A percentile compares a stretch with the other conserved stretches of the same genome.
phyloP scores from a whole-genome alignment of 2,797 vertebrate genomes.

The Myripristis jacobus region DNA sequence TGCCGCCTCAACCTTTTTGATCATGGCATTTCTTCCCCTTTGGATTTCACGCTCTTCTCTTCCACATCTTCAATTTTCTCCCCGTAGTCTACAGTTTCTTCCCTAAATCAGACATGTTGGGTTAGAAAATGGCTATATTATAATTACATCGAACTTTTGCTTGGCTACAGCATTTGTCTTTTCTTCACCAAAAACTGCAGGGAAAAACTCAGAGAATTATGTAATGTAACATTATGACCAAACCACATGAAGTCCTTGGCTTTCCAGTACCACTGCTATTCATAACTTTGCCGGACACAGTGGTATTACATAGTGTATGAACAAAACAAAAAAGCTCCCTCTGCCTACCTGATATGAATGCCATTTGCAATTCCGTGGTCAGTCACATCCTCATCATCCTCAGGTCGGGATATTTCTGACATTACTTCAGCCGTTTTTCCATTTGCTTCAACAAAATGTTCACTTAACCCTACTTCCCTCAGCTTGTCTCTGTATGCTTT shows the following conservation, averaged over 20 bases:
- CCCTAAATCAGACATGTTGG: constrained; percentile 81
- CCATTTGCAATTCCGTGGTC: constrained; percentile 56
- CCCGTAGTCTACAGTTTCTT: constrained; percentile 77
- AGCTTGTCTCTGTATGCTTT: constrained; percentile 85
- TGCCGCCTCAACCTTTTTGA: constrained; percentile 71
- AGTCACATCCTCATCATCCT: constrained; percentile 52
- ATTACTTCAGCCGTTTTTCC: constrained; percentile 67
- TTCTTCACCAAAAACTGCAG: constrained; percentile 63
- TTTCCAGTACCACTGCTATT: constrained; percentile 67
- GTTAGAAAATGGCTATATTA: constrained; percentile 77
- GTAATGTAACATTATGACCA: constrained; percentile 73
- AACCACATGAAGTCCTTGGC: constrained; percentile 77
- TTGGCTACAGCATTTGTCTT: constrained; percentile 72
- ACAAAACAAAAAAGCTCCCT: constrained; percentile 58
- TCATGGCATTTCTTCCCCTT: constrained; percentile 77
- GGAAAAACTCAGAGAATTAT: constrained; percentile 75
- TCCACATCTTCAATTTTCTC: constrained; percentile 82
- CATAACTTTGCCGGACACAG: constrained; percentile 72
- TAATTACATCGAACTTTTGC: constrained; percentile 79
- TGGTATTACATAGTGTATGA: constrained; percentile 61
- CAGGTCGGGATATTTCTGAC: constrained; percentile 38
- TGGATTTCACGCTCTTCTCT: constrained; percentile 79
- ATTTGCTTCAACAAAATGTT: constrained; percentile 89
- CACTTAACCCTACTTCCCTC: constrained; percentile 86
- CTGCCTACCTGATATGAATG: constrained; percentile 76